phyloP scores from a whole-genome alignment of 2,113 vertebrate genomes.

The Nerophis ophidion region DNA sequence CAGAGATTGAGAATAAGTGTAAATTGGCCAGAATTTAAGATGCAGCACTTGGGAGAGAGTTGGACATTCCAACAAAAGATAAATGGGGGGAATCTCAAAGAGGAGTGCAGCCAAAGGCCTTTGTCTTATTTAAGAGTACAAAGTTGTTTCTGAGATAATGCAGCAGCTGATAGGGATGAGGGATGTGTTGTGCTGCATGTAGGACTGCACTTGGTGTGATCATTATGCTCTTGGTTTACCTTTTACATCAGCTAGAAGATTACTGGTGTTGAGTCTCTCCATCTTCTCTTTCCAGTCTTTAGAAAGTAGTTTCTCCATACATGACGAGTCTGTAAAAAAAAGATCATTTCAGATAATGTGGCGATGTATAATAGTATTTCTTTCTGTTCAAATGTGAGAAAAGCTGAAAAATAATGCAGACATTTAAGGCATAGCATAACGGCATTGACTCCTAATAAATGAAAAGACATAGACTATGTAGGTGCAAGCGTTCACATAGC shows the following conservation, averaged over 20 bases:
- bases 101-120: slow-evolving; percentile 57
- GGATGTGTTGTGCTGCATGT: slow-evolving; percentile 16
- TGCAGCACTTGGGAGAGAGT: slow-evolving; percentile 45
- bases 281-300: slow-evolving; percentile 99
- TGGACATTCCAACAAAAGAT: slow-evolving; percentile 56
- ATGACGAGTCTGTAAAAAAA: slow-evolving; percentile 81
- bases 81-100: slow-evolving; percentile 45
- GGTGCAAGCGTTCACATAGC: slow-evolving; percentile 65
- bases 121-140: slow-evolving; percentile 54
- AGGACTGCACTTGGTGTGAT: not conserved
- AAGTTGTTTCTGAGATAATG: slow-evolving; percentile 43
- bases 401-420: slow-evolving; percentile 36
- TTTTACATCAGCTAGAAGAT: slow-evolving; percentile 97
- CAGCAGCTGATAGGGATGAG: slow-evolving; percentile 45
- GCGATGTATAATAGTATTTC: not conserved
- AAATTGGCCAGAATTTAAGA: slow-evolving; percentile 44
- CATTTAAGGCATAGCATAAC: slow-evolving; percentile 49
- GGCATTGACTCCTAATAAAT: slow-evolving; percentile 65
- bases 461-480: slow-evolving; percentile 72
- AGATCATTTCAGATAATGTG: slow-evolving; percentile 1
- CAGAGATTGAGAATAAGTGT: slow-evolving; percentile 26
- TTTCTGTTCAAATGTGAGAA: slow-evolving; percentile 33
- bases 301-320: slow-evolving; percentile 96
- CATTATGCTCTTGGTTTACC: slow-evolving; percentile 64
- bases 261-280: slow-evolving; percentile 94